Evolutionary conservation across 1,140 invertebrate genomes (phyloP).

Genomic region (Drosophila trapezifrons): DNA sequence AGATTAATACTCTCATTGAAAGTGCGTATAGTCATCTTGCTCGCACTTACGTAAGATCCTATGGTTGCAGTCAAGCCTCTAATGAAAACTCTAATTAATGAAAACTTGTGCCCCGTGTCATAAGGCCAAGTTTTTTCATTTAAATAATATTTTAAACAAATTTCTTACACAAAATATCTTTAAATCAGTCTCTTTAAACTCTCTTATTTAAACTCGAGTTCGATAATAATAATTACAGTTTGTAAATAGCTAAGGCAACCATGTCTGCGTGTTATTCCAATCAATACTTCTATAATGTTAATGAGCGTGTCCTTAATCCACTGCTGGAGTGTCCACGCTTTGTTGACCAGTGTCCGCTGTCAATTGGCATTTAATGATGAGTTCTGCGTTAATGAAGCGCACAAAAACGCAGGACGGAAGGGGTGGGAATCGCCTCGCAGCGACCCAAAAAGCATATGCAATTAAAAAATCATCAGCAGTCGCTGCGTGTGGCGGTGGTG

Average conservation of each 20-base stretch:
- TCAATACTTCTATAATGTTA: constrained; percentile 4
- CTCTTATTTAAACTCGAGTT: too few species aligned
- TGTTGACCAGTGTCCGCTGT: constrained; percentile 36
- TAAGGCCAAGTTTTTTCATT: too few species aligned
- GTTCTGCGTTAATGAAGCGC: constrained; percentile 58
- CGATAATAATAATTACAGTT: too few species aligned
- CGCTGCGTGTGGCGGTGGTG: constrained; percentile 34
- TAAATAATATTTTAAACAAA: too few species aligned
- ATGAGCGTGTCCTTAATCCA: constrained; percentile 13
- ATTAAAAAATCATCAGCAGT: constrained; percentile 80
- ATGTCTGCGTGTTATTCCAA: not conserved
- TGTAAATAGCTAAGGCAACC: not conserved
- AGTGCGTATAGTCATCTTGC: too few species aligned
- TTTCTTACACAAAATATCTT: too few species aligned
- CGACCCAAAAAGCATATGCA: constrained; percentile 52
- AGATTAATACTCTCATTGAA: too few species aligned
- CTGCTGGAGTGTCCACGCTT: not conserved
- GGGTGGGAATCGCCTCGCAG: constrained; percentile 5
- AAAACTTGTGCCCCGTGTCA: too few species aligned
- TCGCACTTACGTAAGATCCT: too few species aligned
- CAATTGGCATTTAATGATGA: constrained; percentile 55
- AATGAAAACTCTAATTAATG: too few species aligned
- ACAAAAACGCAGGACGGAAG: constrained; percentile 20
- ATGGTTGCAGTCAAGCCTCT: too few species aligned
- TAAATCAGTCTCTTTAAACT: too few species aligned